A percentile compares a stretch with the other conserved stretches of the same genome.
phyloP scores from a whole-genome alignment of 2,113 vertebrate species.

The Phylloscopus trochiloides region DNA sequence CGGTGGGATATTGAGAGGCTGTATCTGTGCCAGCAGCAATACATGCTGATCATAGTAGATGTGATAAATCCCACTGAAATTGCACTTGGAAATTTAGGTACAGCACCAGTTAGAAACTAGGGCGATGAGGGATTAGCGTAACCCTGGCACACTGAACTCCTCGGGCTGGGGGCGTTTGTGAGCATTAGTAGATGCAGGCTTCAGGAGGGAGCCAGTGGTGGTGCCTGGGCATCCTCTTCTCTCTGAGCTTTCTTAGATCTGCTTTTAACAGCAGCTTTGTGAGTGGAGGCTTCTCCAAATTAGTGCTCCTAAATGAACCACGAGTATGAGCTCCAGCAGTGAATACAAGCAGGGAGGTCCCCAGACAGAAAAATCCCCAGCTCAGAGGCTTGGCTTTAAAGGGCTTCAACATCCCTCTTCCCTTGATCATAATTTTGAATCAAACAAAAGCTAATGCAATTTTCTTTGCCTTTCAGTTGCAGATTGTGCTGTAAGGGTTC shows the following conservation, averaged over 20 bases:
- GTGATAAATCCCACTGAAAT: conserved; percentile 48
- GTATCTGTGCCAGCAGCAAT: conserved; percentile 18
- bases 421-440: conserved; percentile 37
- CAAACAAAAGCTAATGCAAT: conserved; percentile 62
- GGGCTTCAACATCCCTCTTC: background rate
- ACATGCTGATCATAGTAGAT: background rate
- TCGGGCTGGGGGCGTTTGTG: background rate
- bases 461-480: conserved; percentile 47
- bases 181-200: conserved; percentile 7
- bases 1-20: background rate
- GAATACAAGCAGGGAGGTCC: background rate
- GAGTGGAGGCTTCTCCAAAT: background rate
- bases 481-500: conserved; percentile 36
- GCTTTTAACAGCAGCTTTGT: background rate
- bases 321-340: background rate
- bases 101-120: conserved; percentile 40
- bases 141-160: conserved; percentile 37
- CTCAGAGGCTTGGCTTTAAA: background rate
- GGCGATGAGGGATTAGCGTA: conserved; percentile 43
- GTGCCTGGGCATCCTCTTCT: background rate
- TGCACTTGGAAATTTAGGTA: conserved; percentile 58
- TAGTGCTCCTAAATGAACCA: background rate
- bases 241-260: background rate
- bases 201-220: background rate
- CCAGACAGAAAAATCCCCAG: background rate